Percentiles rank a stretch among this genome's conserved stretches.
phyloP scores from a whole-genome alignment of 2,888 invertebrate species.

The Lasioglossum marginatum region DNA sequence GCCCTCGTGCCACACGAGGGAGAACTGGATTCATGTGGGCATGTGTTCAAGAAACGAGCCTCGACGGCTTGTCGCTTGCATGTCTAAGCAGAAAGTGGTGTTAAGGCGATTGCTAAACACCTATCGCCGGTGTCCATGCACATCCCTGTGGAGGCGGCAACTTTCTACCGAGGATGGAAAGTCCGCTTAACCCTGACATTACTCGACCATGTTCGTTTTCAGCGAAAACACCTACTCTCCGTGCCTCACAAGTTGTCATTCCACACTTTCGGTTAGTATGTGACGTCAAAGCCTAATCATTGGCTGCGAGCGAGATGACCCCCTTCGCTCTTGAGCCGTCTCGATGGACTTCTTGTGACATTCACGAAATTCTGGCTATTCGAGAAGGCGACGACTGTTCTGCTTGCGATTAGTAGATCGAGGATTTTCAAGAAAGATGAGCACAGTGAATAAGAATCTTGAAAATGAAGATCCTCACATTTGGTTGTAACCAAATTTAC shows the following conservation, averaged over 20 bases:
- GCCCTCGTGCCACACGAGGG: not conserved
- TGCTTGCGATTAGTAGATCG: too few relatives aligned
- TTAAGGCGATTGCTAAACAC: constrained; percentile 3
- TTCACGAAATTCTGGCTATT: too few relatives aligned
- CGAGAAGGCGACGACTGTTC: too few relatives aligned
- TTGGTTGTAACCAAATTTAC: not conserved
- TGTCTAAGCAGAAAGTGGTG: not conserved
- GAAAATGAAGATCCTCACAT: not conserved
- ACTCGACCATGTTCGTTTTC: not conserved
- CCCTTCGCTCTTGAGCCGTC: too few relatives aligned
- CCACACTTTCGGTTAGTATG: too few relatives aligned
- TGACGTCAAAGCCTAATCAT: too few relatives aligned
- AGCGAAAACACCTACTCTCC: not conserved
- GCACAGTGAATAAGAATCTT: not conserved
- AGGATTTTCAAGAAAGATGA: too few relatives aligned
- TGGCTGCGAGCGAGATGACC: too few relatives aligned
- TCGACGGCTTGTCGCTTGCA: constrained; percentile 13
- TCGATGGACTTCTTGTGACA: too few relatives aligned
- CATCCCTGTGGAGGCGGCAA: not conserved
- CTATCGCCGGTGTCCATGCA: not conserved
- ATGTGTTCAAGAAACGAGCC: not conserved
- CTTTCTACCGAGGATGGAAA: not conserved
- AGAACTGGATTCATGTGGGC: constrained; percentile 11
- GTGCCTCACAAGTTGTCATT: too few relatives aligned
- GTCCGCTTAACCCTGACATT: not conserved